Percentiles rank a stretch among this genome's conserved stretches.
Conservation (phyloP, 2,797 vertebrate genomes). For the Clarias laeviceps region DNA sequence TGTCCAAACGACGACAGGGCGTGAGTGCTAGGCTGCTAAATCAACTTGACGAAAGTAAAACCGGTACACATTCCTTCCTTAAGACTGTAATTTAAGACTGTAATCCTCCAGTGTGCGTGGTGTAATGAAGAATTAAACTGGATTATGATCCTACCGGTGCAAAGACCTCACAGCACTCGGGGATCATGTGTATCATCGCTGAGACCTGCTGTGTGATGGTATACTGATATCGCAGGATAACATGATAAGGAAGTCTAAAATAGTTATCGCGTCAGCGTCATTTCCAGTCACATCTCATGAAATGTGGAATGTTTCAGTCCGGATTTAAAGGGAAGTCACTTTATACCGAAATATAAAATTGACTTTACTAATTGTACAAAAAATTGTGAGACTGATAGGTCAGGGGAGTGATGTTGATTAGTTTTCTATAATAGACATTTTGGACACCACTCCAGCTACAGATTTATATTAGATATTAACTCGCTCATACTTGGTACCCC, state of each 20-base stretch:
- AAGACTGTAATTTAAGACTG: constrained; percentile 24
- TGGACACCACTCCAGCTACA: too few relatives aligned
- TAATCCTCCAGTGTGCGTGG: constrained; percentile 4
- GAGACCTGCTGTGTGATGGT: constrained; percentile 29
- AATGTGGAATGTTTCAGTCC: constrained; percentile 4
- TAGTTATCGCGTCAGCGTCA: not conserved
- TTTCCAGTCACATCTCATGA: constrained; percentile 19
- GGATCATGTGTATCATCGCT: constrained; percentile 23
- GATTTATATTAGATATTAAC: not conserved
- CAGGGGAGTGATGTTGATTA: not conserved
- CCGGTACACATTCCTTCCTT: not conserved
- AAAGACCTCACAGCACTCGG: constrained; percentile 29
- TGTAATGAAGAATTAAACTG: constrained; percentile 32
- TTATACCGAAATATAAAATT: not conserved
- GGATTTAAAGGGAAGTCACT: not conserved
- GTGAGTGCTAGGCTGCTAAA: constrained; percentile 17
- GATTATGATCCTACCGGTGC: constrained; percentile 34
- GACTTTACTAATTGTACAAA: not conserved
- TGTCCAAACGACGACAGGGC: not conserved
- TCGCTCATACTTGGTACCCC: not conserved
- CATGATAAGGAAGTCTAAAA: constrained; percentile 18
- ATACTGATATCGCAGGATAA: constrained; percentile 16
- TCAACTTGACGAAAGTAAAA: constrained; percentile 3
- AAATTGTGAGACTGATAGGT: not conserved
- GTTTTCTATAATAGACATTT: not conserved